These are phyloP conservation scores for Cancer borealis DNA, from an alignment of 2,888 invertebrate genomes.

Conservation along the genomic window DNA sequence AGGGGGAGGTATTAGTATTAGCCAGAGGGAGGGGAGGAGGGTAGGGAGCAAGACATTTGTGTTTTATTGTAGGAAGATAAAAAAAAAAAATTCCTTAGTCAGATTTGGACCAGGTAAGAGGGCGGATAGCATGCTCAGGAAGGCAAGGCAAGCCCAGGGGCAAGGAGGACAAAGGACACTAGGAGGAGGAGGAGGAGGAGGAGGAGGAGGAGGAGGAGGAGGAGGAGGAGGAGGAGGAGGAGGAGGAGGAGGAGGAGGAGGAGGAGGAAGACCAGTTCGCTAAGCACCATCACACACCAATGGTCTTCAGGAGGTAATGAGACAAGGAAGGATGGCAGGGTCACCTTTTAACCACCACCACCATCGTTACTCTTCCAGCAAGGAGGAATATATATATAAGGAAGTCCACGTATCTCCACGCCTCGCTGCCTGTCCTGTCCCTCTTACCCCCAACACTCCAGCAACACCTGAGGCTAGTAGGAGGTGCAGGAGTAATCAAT, in stretches of 20 bases:
- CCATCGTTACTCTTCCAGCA: background rate
- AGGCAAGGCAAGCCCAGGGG: background rate
- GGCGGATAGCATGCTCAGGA: background rate
- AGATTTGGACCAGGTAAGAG: background rate
- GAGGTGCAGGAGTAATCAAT: background rate
- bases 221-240: constrained; percentile 12
- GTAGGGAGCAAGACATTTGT: background rate
- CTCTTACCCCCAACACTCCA: background rate
- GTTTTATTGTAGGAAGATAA: background rate
- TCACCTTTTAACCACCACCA: background rate
- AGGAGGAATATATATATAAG: background rate
- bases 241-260: background rate
- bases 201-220: background rate
- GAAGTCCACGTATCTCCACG: background rate
- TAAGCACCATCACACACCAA: background rate
- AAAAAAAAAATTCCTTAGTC: background rate
- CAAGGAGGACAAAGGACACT: background rate
- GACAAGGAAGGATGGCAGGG: background rate
- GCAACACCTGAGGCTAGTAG: background rate
- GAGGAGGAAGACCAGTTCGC: background rate
- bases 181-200: background rate
- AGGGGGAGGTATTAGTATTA: background rate
- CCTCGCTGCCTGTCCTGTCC: background rate
- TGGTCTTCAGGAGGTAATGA: background rate
- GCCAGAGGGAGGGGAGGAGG: background rate